Percentiles rank a stretch among this genome's conserved stretches.
phyloP scores from a whole-genome alignment of 2,797 vertebrate genomes.

The Manis crassicaudata region DNA sequence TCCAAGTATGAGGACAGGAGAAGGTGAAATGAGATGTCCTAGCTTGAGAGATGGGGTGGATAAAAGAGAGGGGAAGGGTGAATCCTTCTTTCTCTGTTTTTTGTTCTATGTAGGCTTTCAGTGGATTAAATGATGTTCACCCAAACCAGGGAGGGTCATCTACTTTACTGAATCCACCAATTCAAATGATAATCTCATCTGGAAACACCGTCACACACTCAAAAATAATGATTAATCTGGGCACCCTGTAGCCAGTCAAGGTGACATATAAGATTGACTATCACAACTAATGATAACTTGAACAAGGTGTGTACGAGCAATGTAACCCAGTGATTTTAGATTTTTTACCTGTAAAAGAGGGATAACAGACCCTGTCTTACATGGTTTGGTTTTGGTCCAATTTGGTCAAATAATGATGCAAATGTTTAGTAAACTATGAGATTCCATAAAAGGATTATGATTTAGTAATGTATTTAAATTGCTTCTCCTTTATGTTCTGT shows the following conservation, averaged over 20 bases:
- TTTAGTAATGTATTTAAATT: conserved; percentile 55
- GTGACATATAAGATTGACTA: neutral
- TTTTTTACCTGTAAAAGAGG: conserved; percentile 6
- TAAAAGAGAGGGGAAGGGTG: neutral
- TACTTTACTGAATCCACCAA: neutral
- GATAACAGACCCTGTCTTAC: neutral
- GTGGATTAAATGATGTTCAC: neutral
- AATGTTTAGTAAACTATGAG: conserved; percentile 38
- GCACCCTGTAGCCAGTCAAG: neutral
- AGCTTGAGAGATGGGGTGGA: neutral
- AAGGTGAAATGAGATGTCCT: neutral
- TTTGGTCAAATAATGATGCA: conserved; percentile 5
- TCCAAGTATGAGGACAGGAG: neutral
- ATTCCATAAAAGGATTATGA: conserved; percentile 49
- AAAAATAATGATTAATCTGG: neutral
- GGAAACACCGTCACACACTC: neutral
- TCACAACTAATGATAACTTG: neutral
- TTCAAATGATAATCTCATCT: neutral
- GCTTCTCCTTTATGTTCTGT: conserved; percentile 37
- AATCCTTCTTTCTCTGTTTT: neutral
- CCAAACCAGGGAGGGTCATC: neutral
- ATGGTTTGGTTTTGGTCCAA: neutral
- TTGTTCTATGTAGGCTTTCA: neutral
- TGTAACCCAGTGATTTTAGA: neutral
- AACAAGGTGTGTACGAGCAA: neutral